A percentile compares a stretch with the other conserved stretches of the same genome.
Conservation (phyloP, 2,888 invertebrate species). For the Mechanitis messenoides region DNA sequence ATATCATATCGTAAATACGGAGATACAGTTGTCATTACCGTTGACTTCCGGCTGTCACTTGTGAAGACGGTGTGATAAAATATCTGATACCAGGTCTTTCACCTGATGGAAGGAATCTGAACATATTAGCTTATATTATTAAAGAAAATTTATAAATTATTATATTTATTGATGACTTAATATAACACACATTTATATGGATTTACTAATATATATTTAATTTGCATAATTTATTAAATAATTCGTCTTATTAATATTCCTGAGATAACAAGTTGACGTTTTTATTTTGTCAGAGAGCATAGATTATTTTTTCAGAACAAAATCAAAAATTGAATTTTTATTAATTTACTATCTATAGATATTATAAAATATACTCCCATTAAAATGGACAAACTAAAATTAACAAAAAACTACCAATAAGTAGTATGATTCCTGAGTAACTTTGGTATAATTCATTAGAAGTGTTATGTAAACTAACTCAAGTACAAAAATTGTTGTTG, state of each 20-base stretch:
- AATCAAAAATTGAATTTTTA: too few species aligned
- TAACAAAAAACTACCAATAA: too few species aligned
- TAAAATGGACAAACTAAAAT: too few species aligned
- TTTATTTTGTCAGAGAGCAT: background rate
- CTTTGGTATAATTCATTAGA: too few species aligned
- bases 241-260: background rate
- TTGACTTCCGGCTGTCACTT: conserved; percentile 16
- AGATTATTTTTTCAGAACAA: background rate
- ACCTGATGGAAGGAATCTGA: background rate
- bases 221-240: conserved; percentile 4
- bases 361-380: too few species aligned
- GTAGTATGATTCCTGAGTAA: too few species aligned
- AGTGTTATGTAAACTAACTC: too few species aligned
- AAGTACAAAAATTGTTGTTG: too few species aligned
- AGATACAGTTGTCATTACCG: conserved; percentile 12
- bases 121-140: background rate
- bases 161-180: background rate
- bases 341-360: too few species aligned
- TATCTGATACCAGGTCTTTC: background rate
- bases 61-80: conserved; percentile 1
- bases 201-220: background rate
- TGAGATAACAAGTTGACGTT: background rate
- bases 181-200: background rate
- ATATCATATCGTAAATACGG: conserved; percentile 13
- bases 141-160: background rate